Evolutionary conservation across 1,140 invertebrate genomes (phyloP).

Genomic region (Dendroctonus valens): DNA sequence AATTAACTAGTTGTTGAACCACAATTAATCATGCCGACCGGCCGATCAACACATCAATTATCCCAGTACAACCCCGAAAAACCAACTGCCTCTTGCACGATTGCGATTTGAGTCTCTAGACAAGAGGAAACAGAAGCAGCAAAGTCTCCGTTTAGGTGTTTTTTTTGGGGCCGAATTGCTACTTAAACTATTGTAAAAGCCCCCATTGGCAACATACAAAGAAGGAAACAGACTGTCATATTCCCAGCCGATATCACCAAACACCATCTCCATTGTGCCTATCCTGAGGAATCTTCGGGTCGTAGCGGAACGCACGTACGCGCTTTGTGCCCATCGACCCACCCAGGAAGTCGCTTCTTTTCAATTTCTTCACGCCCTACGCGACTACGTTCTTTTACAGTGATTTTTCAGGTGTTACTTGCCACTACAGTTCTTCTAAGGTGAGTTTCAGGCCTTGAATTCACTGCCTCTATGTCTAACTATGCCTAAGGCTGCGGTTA

Average conservation of each 20-base stretch:
- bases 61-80: too few relatives aligned
- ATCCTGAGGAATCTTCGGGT: constrained; percentile 13
- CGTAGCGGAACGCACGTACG: constrained; percentile 13
- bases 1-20: constrained; percentile 24
- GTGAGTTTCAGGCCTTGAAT: too few relatives aligned
- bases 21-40: constrained; percentile 18
- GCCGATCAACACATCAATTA: constrained; percentile 28
- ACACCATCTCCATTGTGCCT: constrained; percentile 16
- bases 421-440: too few relatives aligned
- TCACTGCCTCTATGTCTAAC: too few relatives aligned
- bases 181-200: too few relatives aligned
- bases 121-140: too few relatives aligned
- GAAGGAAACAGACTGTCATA: constrained; percentile 1
- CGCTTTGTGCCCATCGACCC: constrained; percentile 7
- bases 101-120: too few relatives aligned
- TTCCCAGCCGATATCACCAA: constrained; percentile 8
- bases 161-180: too few relatives aligned
- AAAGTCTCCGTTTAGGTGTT: too few relatives aligned
- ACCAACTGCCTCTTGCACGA: too few relatives aligned
- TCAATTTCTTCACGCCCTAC: constrained; percentile 15
- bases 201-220: not conserved
- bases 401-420: too few relatives aligned
- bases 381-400: not conserved
- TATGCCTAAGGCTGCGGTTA: too few relatives aligned
- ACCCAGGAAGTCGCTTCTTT: constrained; percentile 24